These are phyloP conservation scores for Trissolcus japonicus DNA, from an alignment of 2,888 invertebrate genomes.

Conservation along the genomic window DNA sequence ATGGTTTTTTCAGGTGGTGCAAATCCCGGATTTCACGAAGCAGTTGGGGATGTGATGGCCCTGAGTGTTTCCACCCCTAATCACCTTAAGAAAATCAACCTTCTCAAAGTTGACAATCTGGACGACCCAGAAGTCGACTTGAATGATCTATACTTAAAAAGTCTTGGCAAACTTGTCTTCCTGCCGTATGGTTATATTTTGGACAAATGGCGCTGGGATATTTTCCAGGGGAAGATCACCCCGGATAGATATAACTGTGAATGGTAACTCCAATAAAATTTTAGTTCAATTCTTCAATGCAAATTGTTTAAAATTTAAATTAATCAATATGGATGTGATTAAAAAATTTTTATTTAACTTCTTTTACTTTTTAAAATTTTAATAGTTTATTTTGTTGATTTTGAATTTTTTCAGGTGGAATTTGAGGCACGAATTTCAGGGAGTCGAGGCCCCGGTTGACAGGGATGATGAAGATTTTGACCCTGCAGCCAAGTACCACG, in stretches of 20 bases:
- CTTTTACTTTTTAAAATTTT: too few relatives aligned
- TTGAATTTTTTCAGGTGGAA: constrained; percentile 73
- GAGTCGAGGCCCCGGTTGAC: constrained; percentile 81
- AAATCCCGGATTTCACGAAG: constrained; percentile 79
- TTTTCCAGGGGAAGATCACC: constrained; percentile 80
- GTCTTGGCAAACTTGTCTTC: constrained; percentile 77
- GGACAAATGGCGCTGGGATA: constrained; percentile 80
- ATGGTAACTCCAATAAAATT: constrained; percentile 77
- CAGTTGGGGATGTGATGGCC: constrained; percentile 80
- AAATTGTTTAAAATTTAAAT: too few relatives aligned
- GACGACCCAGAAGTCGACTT: constrained; percentile 64
- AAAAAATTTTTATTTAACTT: too few relatives aligned
- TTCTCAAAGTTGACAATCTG: constrained; percentile 69
- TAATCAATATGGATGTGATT: too few relatives aligned
- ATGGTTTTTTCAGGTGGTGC: constrained; percentile 75
- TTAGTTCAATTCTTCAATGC: too few relatives aligned
- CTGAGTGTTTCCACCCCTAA: constrained; percentile 78
- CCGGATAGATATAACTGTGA: constrained; percentile 81
- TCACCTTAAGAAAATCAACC: constrained; percentile 79
- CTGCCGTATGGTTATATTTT: constrained; percentile 79
- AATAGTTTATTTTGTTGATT: too few relatives aligned
- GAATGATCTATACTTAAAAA: constrained; percentile 78
- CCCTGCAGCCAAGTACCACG: constrained; percentile 78
- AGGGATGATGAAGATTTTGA: constrained; percentile 82
- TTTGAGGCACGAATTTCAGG: constrained; percentile 78